phyloP scores from a whole-genome alignment of 2,113 vertebrate species.

The Elephantulus edwardii region DNA sequence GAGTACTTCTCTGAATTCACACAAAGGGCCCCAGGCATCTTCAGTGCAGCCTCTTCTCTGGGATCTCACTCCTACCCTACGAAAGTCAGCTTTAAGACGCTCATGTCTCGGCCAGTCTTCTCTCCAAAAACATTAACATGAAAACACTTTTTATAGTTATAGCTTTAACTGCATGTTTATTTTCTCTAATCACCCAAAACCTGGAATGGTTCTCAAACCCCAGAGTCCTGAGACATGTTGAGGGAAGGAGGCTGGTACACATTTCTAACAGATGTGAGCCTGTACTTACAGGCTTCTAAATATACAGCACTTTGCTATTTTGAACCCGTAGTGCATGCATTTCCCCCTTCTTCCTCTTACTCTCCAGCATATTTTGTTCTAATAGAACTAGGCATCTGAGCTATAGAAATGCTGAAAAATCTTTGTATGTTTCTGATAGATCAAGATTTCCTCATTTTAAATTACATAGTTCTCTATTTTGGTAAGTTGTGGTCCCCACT shows the following conservation, averaged over 20 bases:
- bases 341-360: background rate
- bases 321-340: background rate
- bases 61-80: background rate
- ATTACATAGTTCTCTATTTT: slow-evolving; percentile 56
- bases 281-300: background rate
- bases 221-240: background rate
- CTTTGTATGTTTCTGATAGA: slow-evolving; percentile 35
- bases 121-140: slow-evolving; percentile 27
- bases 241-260: background rate
- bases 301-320: slow-evolving; percentile 39
- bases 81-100: background rate
- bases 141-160: slow-evolving; percentile 6
- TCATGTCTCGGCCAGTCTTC: background rate
- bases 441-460: slow-evolving; percentile 60
- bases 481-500: slow-evolving; percentile 50
- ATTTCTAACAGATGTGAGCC: background rate
- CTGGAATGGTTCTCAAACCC: background rate
- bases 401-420: slow-evolving; percentile 47
- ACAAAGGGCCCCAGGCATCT: background rate
- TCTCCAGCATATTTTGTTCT: slow-evolving; percentile 53
- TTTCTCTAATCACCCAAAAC: background rate
- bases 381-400: slow-evolving; percentile 33
- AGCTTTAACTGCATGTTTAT: slow-evolving; percentile 10
- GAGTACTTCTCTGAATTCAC: background rate
- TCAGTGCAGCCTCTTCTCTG: background rate